Conservation (phyloP, 2,888 invertebrate species). For the Digitonthophagus gazella region DNA sequence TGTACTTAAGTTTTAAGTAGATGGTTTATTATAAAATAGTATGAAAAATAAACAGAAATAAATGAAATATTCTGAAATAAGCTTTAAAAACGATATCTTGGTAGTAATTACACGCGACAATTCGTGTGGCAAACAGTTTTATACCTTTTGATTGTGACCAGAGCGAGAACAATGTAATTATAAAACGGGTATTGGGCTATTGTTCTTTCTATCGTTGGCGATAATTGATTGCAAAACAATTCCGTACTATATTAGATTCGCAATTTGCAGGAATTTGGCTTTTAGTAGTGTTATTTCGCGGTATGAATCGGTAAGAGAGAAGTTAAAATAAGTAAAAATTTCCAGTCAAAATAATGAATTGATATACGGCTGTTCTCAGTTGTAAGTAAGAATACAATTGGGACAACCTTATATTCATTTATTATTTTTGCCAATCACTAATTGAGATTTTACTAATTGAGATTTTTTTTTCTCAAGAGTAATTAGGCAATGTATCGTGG, state of each 20-base stretch:
- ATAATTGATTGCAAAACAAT: conserved; percentile 11
- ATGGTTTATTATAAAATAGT: too few relatives aligned
- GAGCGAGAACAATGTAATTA: conserved; percentile 12
- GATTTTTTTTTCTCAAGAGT: conserved; percentile 4
- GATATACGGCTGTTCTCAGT: conserved; percentile 8
- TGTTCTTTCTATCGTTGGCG: conserved; percentile 10
- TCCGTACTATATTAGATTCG: background rate
- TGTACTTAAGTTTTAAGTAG: too few relatives aligned
- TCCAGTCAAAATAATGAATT: background rate
- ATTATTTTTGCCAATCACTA: background rate
- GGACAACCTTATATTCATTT: conserved; percentile 9
- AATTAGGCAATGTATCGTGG: conserved; percentile 10
- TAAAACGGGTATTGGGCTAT: conserved; percentile 10
- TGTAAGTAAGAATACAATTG: conserved; percentile 1
- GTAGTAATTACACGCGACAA: conserved; percentile 5
- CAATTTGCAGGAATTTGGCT: background rate
- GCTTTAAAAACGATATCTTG: background rate
- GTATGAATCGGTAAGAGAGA: background rate
- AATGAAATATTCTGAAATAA: too few relatives aligned
- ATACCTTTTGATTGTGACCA: background rate
- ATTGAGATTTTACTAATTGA: conserved; percentile 1
- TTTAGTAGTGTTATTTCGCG: background rate
- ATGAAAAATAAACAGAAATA: too few relatives aligned
- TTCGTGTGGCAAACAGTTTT: background rate
- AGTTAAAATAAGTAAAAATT: background rate